phyloP scores from a whole-genome alignment of 2,113 vertebrate species.

The Isichthys henryi region DNA sequence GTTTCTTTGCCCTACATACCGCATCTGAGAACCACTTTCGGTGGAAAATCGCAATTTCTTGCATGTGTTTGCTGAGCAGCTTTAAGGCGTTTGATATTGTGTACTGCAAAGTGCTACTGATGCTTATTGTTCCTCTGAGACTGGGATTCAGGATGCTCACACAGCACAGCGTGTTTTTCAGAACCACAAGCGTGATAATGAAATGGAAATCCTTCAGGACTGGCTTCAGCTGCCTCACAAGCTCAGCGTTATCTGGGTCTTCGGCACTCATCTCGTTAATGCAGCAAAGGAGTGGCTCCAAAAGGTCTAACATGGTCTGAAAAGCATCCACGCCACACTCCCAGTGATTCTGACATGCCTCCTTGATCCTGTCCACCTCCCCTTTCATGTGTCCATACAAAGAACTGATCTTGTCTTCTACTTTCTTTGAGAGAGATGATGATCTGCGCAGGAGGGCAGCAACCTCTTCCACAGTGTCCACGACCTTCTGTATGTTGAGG shows the following conservation, averaged over 20 bases:
- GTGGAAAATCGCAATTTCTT: constrained; percentile 64
- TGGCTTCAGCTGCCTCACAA: constrained; percentile 58
- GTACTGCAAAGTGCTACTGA: constrained; percentile 70
- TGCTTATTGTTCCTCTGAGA: constrained; percentile 70
- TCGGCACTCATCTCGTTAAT: constrained; percentile 61
- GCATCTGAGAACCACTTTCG: constrained; percentile 68
- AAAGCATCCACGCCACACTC: constrained; percentile 61
- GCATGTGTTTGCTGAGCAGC: constrained; percentile 66
- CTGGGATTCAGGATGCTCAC: constrained; percentile 70
- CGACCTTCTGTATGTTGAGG: constrained; percentile 56
- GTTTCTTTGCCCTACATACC: constrained; percentile 60
- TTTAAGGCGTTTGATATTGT: constrained; percentile 72
- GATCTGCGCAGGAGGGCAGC: constrained; percentile 54
- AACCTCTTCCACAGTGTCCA: constrained; percentile 62
- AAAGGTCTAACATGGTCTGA: constrained; percentile 66
- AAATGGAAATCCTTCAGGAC: constrained; percentile 65
- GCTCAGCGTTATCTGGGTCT: constrained; percentile 54
- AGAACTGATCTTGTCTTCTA: constrained; percentile 57
- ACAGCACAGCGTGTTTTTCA: constrained; percentile 69
- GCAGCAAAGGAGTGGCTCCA: constrained; percentile 63
- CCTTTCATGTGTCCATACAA: constrained; percentile 62
- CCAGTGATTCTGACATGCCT: constrained; percentile 53
- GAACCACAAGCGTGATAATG: constrained; percentile 64
- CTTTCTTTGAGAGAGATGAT: constrained; percentile 49
- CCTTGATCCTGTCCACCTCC: constrained; percentile 58